Percentiles rank a stretch among this genome's conserved stretches.
Conservation (phyloP, 2,888 invertebrate genomes). For the Lasiommata megera region DNA sequence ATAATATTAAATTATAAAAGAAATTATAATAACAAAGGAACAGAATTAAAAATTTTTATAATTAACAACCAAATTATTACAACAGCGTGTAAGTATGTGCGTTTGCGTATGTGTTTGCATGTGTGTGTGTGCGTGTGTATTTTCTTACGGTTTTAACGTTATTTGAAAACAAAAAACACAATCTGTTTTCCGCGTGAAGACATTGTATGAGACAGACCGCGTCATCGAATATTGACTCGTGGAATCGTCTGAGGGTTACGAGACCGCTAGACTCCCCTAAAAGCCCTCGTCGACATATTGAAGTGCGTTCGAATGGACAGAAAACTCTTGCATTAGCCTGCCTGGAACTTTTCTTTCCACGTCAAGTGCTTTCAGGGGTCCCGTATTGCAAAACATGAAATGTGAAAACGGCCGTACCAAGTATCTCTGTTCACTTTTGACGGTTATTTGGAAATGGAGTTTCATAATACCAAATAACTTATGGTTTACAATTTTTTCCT, state of each 20-base stretch:
- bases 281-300: slow-evolving; percentile 24
- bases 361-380: slow-evolving; percentile 9
- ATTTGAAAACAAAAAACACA: background rate
- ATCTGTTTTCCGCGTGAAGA: background rate
- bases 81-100: no score
- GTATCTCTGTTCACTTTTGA: background rate
- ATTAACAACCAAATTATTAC: no score
- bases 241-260: slow-evolving; percentile 22
- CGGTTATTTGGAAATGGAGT: no score
- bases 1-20: no score
- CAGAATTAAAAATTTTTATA: no score
- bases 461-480: no score
- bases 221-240: slow-evolving; percentile 14
- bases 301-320: slow-evolving; percentile 27
- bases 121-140: no score
- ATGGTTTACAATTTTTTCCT: no score
- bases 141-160: background rate
- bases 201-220: background rate
- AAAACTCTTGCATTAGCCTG: slow-evolving; percentile 26
- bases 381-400: background rate
- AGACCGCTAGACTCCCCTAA: slow-evolving; percentile 22
- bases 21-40: no score
- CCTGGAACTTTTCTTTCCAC: slow-evolving; percentile 20
- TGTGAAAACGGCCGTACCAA: background rate
- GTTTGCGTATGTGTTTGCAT: no score